Base-by-base conservation (phyloP, 2,888 invertebrate genomes). In the Dasysyrphus tricinctus region DNA sequence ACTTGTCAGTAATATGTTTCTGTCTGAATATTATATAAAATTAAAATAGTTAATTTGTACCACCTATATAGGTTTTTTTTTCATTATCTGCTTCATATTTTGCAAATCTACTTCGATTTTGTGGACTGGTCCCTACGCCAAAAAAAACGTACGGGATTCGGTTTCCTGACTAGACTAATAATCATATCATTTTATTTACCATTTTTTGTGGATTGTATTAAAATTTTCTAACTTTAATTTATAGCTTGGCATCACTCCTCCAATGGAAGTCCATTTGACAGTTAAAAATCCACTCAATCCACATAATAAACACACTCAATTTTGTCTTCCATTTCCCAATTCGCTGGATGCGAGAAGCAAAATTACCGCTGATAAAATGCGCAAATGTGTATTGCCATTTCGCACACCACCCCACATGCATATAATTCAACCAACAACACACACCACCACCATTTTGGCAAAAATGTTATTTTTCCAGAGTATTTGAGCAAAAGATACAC, bases 401-500 rank as follows among this genome's bases (percentile, higher is more conserved):
- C 78, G 67, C 77, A 80, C 51, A 70, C 85, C 54, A 77, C 37
- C 12, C 44, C 47, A 51, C 24, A 19, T n/a, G n/a, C n/a, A n/a
- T n/a, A 16, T 24, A 39, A 14, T 37, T 16, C 6, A 16, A n/a
- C 16, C 4, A 8, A 47, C 16, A 5, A 16, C 44, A 47, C 47
- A 47, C 47, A 37, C 70, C 39, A 63, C 63, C 54, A 56, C 32
- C 14, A 14, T 63, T 79, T 79, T 59, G 47, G 76, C 80, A 57
- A 67, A 34, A 49, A 37, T 49, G 11, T 14, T 16, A 54, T 75
- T 54, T 70, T 79, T 59, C 69, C 51, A 39, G 69, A 85, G 81
- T 79, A 79, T 86, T 86, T 82, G 75, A 86, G 86, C 86, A 67
- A 86, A 82, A 82, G 81, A 78, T 86, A 79, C 82, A 82, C 61